Percentiles rank a stretch among this genome's conserved stretches.
These are phyloP conservation scores for Tinea pellionella DNA, from an alignment of 2,888 invertebrate species.

Conservation along the genomic window DNA sequence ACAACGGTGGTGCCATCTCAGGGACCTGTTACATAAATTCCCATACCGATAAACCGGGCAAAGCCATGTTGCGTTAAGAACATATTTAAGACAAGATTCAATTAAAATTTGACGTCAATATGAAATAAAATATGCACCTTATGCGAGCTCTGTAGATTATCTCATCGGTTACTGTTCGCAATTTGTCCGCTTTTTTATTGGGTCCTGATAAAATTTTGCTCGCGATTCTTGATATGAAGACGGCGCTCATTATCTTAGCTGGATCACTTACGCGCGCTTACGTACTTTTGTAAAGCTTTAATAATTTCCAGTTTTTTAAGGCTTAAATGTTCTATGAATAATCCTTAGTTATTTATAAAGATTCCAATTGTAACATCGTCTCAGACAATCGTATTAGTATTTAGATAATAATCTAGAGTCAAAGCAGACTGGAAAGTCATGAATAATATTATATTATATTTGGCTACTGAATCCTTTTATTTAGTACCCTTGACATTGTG, in stretches of 20 bases:
- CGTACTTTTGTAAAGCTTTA: not conserved
- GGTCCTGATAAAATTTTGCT: conserved; percentile 15
- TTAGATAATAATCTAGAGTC: no score
- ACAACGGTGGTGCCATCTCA: conserved; percentile 11
- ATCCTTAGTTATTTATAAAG: no score
- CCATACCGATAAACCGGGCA: conserved; percentile 12
- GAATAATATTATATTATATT: no score
- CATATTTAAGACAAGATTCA: conserved; percentile 47
- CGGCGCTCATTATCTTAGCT: not conserved
- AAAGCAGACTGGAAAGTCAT: no score
- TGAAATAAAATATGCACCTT: conserved; percentile 26
- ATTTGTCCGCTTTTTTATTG: conserved; percentile 25
- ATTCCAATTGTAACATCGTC: no score
- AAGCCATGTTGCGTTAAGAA: conserved; percentile 30
- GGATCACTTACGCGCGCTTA: not conserved
- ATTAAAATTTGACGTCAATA: conserved; percentile 54
- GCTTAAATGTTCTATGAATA: not conserved
- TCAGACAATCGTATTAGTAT: no score
- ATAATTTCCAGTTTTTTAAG: no score
- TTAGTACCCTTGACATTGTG: no score
- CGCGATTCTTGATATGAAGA: conserved; percentile 5
- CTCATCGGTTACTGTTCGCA: conserved; percentile 17
- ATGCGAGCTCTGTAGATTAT: conserved; percentile 17
- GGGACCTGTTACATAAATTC: conserved; percentile 12
- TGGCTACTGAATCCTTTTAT: no score